These are phyloP conservation scores for Peromyscus californicus DNA, from an alignment of 2,113 vertebrate species.

Conservation along the genomic window DNA sequence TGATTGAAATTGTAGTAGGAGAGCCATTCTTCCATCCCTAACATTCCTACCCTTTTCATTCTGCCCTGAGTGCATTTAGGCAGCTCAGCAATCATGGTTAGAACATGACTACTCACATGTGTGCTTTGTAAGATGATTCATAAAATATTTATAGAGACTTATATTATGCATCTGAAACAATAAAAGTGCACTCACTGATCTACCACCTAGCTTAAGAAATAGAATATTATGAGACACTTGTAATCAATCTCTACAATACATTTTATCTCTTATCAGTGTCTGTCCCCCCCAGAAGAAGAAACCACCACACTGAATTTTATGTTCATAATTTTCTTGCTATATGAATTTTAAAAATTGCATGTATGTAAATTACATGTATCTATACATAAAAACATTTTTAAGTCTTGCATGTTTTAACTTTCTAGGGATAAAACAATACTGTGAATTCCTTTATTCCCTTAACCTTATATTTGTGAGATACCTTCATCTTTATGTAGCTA, in stretches of 20 bases:
- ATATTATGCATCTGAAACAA: neutral
- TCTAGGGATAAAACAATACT: neutral
- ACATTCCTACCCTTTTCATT: neutral
- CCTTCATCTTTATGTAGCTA: neutral
- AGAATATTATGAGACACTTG: slow-evolving; percentile 6
- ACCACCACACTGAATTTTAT: slow-evolving; percentile 17
- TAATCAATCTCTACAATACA: neutral
- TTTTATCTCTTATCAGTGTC: neutral
- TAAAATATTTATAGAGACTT: slow-evolving; percentile 10
- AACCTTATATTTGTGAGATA: slow-evolving; percentile 20
- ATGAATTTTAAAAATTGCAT: neutral
- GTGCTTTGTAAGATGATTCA: slow-evolving; percentile 8
- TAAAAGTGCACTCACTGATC: neutral
- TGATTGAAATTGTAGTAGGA: neutral
- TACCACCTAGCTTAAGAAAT: slow-evolving; percentile 19
- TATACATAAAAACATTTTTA: slow-evolving; percentile 32
- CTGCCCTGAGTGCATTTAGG: neutral
- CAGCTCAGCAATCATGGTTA: neutral
- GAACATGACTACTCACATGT: neutral
- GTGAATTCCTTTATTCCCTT: slow-evolving; percentile 6
- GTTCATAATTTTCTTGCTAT: neutral
- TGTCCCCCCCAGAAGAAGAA: neutral
- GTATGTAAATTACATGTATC: neutral
- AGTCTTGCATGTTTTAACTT: neutral
- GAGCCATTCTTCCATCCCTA: neutral